Evolutionary conservation across 2,113 vertebrate species (phyloP).

Genomic region (Phylloscopus trochilus): DNA sequence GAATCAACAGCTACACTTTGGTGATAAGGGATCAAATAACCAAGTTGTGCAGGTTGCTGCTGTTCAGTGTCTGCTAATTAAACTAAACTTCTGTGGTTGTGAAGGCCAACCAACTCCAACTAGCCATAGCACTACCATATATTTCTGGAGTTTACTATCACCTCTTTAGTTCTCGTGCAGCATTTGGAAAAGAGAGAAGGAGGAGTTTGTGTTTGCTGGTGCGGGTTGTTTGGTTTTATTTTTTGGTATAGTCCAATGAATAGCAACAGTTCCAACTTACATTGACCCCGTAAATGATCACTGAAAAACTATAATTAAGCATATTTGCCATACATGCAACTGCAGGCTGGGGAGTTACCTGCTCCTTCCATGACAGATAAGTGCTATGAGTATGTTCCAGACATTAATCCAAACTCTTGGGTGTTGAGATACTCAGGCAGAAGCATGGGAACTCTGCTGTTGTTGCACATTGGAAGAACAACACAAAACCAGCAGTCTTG

Average conservation of each 20-base stretch:
- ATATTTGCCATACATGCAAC: background rate
- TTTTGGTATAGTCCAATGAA: background rate
- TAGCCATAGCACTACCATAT: background rate
- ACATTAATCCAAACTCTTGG: background rate
- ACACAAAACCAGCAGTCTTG: background rate
- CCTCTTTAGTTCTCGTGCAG: background rate
- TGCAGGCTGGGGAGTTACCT: background rate
- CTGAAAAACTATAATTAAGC: background rate
- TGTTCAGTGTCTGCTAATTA: background rate
- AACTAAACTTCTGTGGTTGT: background rate
- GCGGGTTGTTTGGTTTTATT: no score
- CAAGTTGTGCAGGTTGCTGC: background rate
- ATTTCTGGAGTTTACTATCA: background rate
- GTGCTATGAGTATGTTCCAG: background rate
- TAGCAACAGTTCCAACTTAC: background rate
- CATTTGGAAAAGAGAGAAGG: background rate
- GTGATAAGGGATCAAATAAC: constrained; percentile 16
- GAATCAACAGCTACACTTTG: background rate
- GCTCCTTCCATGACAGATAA: background rate
- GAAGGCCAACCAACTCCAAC: background rate
- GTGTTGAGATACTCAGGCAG: background rate
- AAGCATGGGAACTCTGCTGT: background rate
- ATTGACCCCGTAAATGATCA: background rate
- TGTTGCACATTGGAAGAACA: background rate
- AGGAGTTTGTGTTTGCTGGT: background rate